Evolutionary conservation across 2,888 invertebrate genomes (phyloP).

Genomic region (Stenchaetothrips biformis): DNA sequence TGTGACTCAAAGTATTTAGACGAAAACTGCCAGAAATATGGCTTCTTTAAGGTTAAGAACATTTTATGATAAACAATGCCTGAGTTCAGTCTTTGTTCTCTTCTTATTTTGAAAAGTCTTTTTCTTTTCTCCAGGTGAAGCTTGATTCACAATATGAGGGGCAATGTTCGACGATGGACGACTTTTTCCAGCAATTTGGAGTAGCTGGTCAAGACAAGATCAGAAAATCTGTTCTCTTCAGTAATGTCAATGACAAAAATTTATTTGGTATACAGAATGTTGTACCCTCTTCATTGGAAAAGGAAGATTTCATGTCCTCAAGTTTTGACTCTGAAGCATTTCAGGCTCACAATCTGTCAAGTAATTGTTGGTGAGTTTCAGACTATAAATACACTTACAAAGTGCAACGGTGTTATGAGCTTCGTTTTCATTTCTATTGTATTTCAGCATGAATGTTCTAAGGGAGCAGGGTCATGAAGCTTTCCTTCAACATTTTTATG

Average conservation of each 20-base stretch:
- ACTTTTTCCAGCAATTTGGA: background rate
- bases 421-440: no score
- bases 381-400: background rate
- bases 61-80: no score
- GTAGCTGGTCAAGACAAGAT: background rate
- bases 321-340: background rate
- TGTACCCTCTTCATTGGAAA: background rate
- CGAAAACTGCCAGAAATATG: no score
- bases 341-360: background rate
- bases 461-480: background rate
- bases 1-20: no score
- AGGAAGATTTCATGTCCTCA: background rate
- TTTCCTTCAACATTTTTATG: background rate
- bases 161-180: background rate
- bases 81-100: background rate
- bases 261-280: conserved; percentile 7
- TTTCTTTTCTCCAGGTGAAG: background rate
- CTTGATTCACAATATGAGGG: background rate
- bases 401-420: no score
- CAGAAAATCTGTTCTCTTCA: background rate
- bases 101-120: background rate
- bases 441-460: no score
- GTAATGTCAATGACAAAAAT: background rate
- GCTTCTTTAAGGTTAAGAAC: no score
- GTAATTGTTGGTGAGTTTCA: background rate